phyloP scores from a whole-genome alignment of 2,113 vertebrate species.

The Aleadryas rufinucha region DNA sequence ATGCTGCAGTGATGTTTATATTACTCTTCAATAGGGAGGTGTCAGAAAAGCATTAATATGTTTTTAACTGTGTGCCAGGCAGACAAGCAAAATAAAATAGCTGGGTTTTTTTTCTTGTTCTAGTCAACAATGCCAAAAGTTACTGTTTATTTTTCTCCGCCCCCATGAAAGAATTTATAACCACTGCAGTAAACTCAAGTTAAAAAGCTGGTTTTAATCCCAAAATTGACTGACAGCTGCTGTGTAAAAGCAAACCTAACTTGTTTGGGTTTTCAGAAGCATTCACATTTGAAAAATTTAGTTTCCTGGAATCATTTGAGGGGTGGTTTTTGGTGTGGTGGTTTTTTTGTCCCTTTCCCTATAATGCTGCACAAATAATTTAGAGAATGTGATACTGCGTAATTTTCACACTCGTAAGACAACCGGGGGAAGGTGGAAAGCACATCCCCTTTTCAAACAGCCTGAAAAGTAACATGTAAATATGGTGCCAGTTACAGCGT shows the following conservation, averaged over 20 bases:
- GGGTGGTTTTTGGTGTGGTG: background rate
- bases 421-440: background rate
- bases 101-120: background rate
- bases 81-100: constrained; percentile 55
- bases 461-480: background rate
- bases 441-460: background rate
- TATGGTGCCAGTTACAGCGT: background rate
- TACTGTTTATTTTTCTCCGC: constrained; percentile 31
- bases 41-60: constrained; percentile 57
- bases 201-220: constrained; percentile 38
- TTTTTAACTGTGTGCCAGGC: constrained; percentile 55
- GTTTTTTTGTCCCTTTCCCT: background rate
- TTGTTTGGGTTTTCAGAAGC: constrained; percentile 9
- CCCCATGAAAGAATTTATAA: constrained; percentile 12
- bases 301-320: background rate
- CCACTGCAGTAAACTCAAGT: constrained; percentile 8
- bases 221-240: constrained; percentile 35
- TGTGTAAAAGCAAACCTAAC: background rate
- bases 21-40: constrained; percentile 6
- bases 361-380: background rate
- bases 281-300: background rate
- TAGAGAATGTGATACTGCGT: background rate
- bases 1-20: constrained; percentile 43
- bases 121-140: constrained; percentile 45
- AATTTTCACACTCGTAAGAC: background rate